These are phyloP conservation scores for Eupithecia inturbata DNA, from an alignment of 2,888 invertebrate species.

Conservation along the genomic window DNA sequence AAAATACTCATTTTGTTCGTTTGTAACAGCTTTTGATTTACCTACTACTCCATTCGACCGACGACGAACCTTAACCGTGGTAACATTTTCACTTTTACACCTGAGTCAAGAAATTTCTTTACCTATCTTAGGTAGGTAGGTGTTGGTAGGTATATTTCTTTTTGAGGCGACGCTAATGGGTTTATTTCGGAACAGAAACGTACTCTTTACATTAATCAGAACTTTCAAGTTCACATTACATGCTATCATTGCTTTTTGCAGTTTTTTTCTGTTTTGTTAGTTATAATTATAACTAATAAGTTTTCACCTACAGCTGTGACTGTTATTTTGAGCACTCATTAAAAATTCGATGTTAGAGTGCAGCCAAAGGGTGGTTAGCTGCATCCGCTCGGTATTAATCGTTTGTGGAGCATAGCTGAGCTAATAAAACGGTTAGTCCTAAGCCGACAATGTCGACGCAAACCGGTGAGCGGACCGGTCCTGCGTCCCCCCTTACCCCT, in stretches of 20 bases:
- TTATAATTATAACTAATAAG: too few species aligned
- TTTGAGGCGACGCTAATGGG: conserved; percentile 36
- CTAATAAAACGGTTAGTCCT: conserved; percentile 83
- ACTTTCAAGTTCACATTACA: conserved; percentile 25
- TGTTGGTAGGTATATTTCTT: conserved; percentile 48
- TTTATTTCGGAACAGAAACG: not conserved
- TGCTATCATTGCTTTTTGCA: not conserved
- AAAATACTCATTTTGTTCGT: conserved; percentile 13
- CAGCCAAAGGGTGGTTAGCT: conserved; percentile 53
- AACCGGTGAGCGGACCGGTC: conserved; percentile 82
- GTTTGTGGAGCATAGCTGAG: conserved; percentile 80
- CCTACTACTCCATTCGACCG: not conserved
- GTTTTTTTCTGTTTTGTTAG: not conserved
- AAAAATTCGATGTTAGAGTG: conserved; percentile 45
- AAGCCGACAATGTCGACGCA: conserved; percentile 72
- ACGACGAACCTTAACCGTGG: conserved; percentile 50
- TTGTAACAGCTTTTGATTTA: not conserved
- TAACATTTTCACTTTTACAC: conserved; percentile 70
- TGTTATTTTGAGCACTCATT: too few species aligned
- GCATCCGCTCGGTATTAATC: conserved; percentile 60
- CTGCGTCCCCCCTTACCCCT: conserved; percentile 56
- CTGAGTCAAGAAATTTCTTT: conserved; percentile 76
- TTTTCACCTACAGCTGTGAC: not conserved
- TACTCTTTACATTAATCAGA: conserved; percentile 1
- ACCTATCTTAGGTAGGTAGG: conserved; percentile 31